Evolutionary conservation across 2,113 vertebrate species (phyloP).

Genomic region (Cygnus atratus): DNA sequence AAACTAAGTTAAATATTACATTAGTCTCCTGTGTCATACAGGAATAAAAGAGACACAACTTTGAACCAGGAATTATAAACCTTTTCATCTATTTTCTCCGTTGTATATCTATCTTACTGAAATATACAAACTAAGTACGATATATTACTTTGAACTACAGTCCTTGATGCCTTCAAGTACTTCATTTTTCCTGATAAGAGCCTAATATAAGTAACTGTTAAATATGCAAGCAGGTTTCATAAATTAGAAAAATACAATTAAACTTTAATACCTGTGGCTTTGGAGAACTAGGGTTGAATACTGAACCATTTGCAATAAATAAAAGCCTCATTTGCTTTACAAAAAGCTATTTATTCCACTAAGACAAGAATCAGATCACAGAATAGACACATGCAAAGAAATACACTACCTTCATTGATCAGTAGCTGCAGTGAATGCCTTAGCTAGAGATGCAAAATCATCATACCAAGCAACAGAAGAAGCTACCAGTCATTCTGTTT

Average conservation of each 20-base stretch:
- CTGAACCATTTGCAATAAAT: background rate
- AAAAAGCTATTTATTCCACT: background rate
- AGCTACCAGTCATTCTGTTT: background rate
- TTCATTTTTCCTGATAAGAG: background rate
- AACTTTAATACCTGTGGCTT: background rate
- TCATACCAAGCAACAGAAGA: background rate
- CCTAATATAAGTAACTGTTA: background rate
- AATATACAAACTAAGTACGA: background rate
- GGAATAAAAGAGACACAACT: background rate
- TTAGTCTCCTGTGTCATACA: background rate
- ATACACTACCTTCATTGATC: background rate
- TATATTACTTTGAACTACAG: background rate
- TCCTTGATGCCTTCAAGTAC: background rate
- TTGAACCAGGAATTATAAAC: background rate
- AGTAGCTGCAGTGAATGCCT: background rate
- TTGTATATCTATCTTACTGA: background rate
- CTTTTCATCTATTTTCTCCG: background rate
- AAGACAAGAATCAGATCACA: background rate
- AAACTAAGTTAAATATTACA: background rate
- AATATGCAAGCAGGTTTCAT: background rate
- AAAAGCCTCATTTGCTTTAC: background rate
- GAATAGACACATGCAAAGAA: background rate
- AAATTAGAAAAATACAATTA: background rate
- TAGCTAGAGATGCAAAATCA: background rate
- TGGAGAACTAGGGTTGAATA: background rate